A percentile compares a stretch with the other conserved stretches of the same genome.
These are phyloP conservation scores for Paracanthobrama guichenoti DNA, from an alignment of 2,113 vertebrate species.

Conservation along the genomic window DNA sequence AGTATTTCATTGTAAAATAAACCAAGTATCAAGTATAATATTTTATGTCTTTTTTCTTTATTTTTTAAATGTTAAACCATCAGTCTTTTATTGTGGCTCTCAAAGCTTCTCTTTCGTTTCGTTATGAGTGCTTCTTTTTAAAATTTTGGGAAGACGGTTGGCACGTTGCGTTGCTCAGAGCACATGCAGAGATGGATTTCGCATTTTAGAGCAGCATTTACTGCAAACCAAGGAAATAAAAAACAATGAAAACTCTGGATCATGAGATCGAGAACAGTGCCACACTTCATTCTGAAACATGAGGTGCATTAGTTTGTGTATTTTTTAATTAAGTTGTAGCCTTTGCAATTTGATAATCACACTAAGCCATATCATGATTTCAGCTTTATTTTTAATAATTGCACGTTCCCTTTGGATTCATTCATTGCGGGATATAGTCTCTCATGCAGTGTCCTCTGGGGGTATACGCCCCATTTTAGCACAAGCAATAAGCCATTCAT, in stretches of 20 bases:
- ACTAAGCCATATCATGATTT: neutral
- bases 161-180: neutral
- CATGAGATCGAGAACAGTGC: neutral
- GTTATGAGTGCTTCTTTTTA: neutral
- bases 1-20: too few relatives aligned
- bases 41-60: neutral
- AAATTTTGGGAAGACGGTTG: neutral
- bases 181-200: too few relatives aligned
- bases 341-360: neutral
- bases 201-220: too few relatives aligned
- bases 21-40: neutral
- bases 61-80: neutral
- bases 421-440: neutral
- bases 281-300: neutral
- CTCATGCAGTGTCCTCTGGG: neutral
- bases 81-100: neutral
- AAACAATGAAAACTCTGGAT: neutral
- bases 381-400: neutral
- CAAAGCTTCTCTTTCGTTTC: neutral
- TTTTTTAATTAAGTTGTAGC: neutral
- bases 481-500: neutral
- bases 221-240: too few relatives aligned
- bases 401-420: neutral
- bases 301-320: neutral
- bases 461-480: neutral